Base-by-base conservation (phyloP, 92 coral and sea anemone species). In the Hydrozoanthus gracilis region DNA sequence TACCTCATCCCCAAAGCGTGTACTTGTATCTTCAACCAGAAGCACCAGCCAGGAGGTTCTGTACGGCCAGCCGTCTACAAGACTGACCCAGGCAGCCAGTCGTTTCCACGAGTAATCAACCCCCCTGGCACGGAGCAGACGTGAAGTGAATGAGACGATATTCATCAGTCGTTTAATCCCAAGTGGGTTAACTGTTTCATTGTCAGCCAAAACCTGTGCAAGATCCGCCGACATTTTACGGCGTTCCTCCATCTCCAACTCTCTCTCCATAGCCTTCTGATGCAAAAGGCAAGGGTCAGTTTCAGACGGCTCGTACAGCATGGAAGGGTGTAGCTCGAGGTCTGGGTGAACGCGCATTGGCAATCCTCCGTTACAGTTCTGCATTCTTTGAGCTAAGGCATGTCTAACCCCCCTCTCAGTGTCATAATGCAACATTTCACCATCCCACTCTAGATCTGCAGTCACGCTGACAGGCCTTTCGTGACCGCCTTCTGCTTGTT, bases 41-140 rank as follows among this genome's bases (percentile, higher is more conserved):
- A 95, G 91, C 55, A 96, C 99, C 15, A 96, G 91, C 99, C 99
- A 96, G 16, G 99, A 96, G 54, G 96, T 92, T 76, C 94, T 93
- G 86, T 93, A 96, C 8, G 99, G 99, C 99, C 99, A 96, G 71
- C 98, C 98, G 83, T 96, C 99, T 7, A 92, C 98, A 54, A 96
- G 83, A 82, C 99, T 96, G 50, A 92, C 99, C 99, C 99, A 96
- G 62, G 99, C 98, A 8, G 99, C 99, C 15, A 96, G 89, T 60
- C 98, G 91, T 87, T 96, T 96, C 99, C 99, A 96, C 8, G 95
- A 92, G 80, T 95, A 96, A 39, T 95, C 95, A 58, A 96, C 71
- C 8, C 98, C 95, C 54, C 91, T 93, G 56, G 99, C 98, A 27
- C 99, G 98, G 1, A 96, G 98, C 67, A 96, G 88, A 20, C 99